Conservation (phyloP, 2,888 invertebrate species). For the Octonoba sinensis region DNA sequence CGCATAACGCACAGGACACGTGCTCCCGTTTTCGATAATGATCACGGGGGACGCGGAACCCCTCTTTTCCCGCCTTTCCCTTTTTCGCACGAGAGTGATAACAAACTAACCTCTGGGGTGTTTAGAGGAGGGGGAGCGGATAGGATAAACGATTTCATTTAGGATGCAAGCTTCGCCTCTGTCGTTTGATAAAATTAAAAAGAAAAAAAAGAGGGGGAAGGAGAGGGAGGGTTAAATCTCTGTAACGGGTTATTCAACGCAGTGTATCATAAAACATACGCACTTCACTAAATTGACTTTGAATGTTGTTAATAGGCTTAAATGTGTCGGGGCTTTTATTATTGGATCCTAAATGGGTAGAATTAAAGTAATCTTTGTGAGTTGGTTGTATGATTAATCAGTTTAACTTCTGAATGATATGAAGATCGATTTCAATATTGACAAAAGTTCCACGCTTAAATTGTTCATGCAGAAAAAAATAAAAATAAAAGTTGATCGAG, state of each 20-base stretch:
- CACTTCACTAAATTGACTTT: background rate
- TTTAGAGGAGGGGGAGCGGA: constrained; percentile 3
- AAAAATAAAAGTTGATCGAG: no score
- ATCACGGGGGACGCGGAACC: constrained; percentile 6
- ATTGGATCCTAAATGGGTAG: no score
- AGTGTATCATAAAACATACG: no score
- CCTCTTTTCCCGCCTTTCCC: constrained; percentile 8
- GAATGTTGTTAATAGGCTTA: background rate
- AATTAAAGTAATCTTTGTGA: no score
- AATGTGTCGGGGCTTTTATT: no score
- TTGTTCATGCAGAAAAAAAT: no score
- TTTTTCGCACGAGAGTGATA: constrained; percentile 24
- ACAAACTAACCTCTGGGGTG: constrained; percentile 26
- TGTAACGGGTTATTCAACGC: constrained; percentile 5
- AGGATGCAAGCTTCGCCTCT: background rate
- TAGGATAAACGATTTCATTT: constrained; percentile 21
- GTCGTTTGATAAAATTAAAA: background rate
- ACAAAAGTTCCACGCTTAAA: no score
- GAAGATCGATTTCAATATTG: no score
- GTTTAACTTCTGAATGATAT: no score
- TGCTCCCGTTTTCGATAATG: constrained; percentile 44
- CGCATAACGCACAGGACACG: constrained; percentile 6
- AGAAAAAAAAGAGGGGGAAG: constrained; percentile 1
- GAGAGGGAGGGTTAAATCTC: constrained; percentile 21
- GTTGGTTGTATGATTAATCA: no score